Conservation (phyloP, 2,888 invertebrate genomes). For the Drosophila sordidapex region DNA sequence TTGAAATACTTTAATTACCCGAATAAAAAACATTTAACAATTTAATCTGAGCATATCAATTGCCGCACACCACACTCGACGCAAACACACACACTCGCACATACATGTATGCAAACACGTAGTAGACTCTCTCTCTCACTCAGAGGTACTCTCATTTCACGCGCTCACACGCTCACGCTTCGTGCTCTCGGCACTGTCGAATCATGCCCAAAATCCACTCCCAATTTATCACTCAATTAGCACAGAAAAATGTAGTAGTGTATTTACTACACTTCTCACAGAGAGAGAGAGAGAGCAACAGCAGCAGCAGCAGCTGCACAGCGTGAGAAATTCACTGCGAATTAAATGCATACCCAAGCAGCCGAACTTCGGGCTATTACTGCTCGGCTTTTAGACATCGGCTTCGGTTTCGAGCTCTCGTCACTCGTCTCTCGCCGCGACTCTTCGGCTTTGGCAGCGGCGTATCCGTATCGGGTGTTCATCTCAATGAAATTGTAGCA, state of each 20-base stretch:
- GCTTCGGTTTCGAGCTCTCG: conserved; percentile 28
- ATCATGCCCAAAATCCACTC: conserved; percentile 81
- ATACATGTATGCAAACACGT: conserved; percentile 10
- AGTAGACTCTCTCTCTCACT: conserved; percentile 17
- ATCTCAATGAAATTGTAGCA: conserved; percentile 83
- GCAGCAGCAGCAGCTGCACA: conserved; percentile 65
- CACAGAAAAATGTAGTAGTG: conserved; percentile 83
- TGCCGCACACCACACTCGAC: conserved; percentile 66
- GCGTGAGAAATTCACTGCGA: conserved; percentile 69
- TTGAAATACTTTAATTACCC: conserved; percentile 82
- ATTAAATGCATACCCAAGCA: conserved; percentile 70
- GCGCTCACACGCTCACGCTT: conserved; percentile 73
- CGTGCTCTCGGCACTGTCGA: conserved; percentile 53
- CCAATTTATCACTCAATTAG: conserved; percentile 84
- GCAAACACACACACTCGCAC: conserved; percentile 35
- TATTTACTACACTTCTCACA: conserved; percentile 80
- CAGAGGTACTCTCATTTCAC: conserved; percentile 60
- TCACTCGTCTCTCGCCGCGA: conserved; percentile 6
- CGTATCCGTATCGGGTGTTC: conserved; percentile 79
- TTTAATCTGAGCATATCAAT: conserved; percentile 83
- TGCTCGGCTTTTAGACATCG: conserved; percentile 38
- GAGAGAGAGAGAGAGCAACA: conserved; percentile 47
- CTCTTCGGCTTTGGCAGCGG: conserved; percentile 56
- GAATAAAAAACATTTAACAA: conserved; percentile 83
- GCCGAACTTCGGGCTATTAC: conserved; percentile 39